These are phyloP conservation scores for Andrena cerasifolii DNA, from an alignment of 1,140 invertebrate genomes.

Conservation along the genomic window DNA sequence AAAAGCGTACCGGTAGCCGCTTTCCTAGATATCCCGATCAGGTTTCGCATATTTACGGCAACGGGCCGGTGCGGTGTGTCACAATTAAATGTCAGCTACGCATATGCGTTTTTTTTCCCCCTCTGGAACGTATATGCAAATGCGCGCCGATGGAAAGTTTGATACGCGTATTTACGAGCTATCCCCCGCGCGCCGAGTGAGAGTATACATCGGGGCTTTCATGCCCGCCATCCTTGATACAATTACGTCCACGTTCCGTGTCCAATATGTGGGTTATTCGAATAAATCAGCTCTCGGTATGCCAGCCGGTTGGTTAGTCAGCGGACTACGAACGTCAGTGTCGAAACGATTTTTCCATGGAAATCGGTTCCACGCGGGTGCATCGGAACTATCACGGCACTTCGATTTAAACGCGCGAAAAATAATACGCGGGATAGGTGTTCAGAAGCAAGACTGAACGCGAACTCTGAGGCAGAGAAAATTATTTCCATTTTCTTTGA, in stretches of 20 bases:
- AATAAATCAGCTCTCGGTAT: slow-evolving; percentile 19
- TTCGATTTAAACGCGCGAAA: neutral
- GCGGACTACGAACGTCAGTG: neutral
- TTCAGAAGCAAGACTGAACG: too few species aligned
- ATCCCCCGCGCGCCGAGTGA: neutral
- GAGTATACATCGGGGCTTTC: neutral
- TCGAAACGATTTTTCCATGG: neutral
- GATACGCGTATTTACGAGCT: slow-evolving; percentile 2
- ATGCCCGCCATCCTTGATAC: slow-evolving; percentile 20
- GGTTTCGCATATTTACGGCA: slow-evolving; percentile 15
- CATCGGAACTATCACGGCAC: neutral
- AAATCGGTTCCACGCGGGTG: neutral
- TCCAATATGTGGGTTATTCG: slow-evolving; percentile 20
- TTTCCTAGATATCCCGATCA: slow-evolving; percentile 30
- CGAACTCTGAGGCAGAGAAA: too few species aligned
- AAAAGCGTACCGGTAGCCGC: neutral
- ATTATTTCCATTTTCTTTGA: too few species aligned
- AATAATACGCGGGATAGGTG: too few species aligned
- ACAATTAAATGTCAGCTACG: slow-evolving; percentile 8
- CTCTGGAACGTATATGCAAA: neutral
- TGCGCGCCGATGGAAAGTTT: slow-evolving; percentile 23
- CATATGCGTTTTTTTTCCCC: neutral
- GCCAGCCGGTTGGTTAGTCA: slow-evolving; percentile 29
- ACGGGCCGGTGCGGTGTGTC: neutral
- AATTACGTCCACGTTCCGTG: slow-evolving; percentile 19